Percentiles rank a stretch among this genome's conserved stretches.
These are phyloP conservation scores for Arvicola amphibius DNA, from an alignment of 2,797 vertebrate species.

Conservation along the genomic window DNA sequence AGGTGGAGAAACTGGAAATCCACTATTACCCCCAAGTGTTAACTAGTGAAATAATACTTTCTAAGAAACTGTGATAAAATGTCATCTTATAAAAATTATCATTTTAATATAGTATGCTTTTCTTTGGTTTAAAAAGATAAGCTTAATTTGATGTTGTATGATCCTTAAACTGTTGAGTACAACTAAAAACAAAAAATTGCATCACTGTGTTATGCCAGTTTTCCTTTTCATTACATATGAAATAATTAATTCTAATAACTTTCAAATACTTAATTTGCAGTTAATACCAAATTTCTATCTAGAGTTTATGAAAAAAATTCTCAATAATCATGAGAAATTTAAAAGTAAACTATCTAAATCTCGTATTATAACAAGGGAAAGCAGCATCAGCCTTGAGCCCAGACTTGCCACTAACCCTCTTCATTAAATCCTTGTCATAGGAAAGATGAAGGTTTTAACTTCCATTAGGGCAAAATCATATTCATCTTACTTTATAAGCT, in stretches of 20 bases:
- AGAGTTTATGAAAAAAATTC: background rate
- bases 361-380: background rate
- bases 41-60: background rate
- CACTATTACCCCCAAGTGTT: slow-evolving; percentile 5
- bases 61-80: background rate
- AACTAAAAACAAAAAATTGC: background rate
- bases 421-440: background rate
- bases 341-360: background rate
- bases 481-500: background rate
- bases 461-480: background rate
- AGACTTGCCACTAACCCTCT: background rate
- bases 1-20: slow-evolving; percentile 61
- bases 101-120: background rate
- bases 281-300: background rate
- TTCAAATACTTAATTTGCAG: background rate
- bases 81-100: background rate
- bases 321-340: background rate
- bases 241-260: background rate
- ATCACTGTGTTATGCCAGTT: background rate
- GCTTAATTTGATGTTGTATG: background rate
- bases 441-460: background rate
- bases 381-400: background rate
- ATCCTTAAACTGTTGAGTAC: background rate
- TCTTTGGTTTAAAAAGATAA: background rate
- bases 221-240: slow-evolving; percentile 6